A percentile compares a stretch with the other conserved stretches of the same genome.
Evolutionary conservation across 2,797 vertebrate species (phyloP).

Genomic region (Lacerta viridis): DNA sequence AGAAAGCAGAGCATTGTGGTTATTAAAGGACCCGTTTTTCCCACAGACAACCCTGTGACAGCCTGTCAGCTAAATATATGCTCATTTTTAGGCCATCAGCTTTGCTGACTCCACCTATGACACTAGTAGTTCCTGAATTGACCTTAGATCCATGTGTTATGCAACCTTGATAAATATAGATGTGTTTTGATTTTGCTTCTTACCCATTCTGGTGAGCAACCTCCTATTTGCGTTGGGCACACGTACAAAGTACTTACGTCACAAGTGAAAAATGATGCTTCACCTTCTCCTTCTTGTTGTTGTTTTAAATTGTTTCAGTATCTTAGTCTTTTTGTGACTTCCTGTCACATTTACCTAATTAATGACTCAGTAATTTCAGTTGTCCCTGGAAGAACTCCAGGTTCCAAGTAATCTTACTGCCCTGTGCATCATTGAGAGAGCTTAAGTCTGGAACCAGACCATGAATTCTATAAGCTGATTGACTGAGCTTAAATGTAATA

Average conservation of each 20-base stretch:
- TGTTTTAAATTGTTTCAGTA: conserved; percentile 24
- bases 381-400: conserved; percentile 65
- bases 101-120: neutral
- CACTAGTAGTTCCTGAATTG: conserved; percentile 56
- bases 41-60: neutral
- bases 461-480: conserved; percentile 21
- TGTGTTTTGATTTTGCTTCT: conserved; percentile 55
- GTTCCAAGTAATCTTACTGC: conserved; percentile 32
- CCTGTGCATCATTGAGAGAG: conserved; percentile 33
- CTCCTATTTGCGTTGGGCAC: neutral
- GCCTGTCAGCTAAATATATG: conserved; percentile 18
- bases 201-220: conserved; percentile 51
- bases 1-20: neutral
- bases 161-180: conserved; percentile 69
- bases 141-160: conserved; percentile 45
- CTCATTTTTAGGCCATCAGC: conserved; percentile 10
- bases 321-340: conserved; percentile 37
- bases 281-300: fast-evolving
- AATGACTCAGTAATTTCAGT: conserved; percentile 50
- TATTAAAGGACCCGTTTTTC: conserved; percentile 1
- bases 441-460: conserved; percentile 9
- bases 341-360: conserved; percentile 29
- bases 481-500: conserved; percentile 5
- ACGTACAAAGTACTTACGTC: conserved; percentile 8
- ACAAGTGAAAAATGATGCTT: conserved; percentile 53